These are phyloP conservation scores for Radopholus similis DNA, from an alignment of 1,140 invertebrate species.

Conservation along the genomic window DNA sequence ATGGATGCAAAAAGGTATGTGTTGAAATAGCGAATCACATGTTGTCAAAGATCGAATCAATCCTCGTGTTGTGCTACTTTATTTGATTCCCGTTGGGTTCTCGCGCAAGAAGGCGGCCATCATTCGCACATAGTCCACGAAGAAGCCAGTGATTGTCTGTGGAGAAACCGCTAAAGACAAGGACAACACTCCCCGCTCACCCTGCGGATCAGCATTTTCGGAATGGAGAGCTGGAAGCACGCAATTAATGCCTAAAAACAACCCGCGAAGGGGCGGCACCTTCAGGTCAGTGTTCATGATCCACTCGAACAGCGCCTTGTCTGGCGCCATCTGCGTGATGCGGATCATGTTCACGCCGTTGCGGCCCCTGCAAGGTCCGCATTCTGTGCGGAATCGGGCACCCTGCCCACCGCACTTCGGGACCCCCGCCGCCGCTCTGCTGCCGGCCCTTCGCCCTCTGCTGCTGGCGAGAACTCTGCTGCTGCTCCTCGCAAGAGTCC, in stretches of 20 bases:
- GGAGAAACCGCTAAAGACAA: neutral
- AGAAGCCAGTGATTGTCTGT: constrained; percentile 3
- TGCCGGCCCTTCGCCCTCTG: neutral
- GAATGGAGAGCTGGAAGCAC: constrained; percentile 1
- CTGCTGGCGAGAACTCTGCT: neutral
- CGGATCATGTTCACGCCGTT: constrained; percentile 30
- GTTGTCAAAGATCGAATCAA: neutral
- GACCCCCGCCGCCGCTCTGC: neutral
- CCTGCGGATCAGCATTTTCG: constrained; percentile 15
- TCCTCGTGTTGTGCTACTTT: neutral
- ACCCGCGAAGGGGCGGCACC: neutral
- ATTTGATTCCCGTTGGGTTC: constrained; percentile 14
- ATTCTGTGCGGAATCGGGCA: neutral
- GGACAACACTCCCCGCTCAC: neutral
- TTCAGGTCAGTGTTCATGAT: constrained; percentile 28
- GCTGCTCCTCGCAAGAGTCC: constrained; percentile 7
- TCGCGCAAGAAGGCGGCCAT: constrained; percentile 5
- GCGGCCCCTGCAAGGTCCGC: constrained; percentile 16
- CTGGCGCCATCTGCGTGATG: constrained; percentile 10
- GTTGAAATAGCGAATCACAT: neutral
- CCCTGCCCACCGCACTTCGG: constrained; percentile 3
- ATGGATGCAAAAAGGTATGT: neutral
- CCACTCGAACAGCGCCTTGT: constrained; percentile 20
- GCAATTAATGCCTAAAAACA: neutral
- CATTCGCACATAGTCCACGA: constrained; percentile 4